These are phyloP conservation scores for Aphaenogaster ashmeadi DNA, from an alignment of 1,140 invertebrate genomes.

Conservation along the genomic window DNA sequence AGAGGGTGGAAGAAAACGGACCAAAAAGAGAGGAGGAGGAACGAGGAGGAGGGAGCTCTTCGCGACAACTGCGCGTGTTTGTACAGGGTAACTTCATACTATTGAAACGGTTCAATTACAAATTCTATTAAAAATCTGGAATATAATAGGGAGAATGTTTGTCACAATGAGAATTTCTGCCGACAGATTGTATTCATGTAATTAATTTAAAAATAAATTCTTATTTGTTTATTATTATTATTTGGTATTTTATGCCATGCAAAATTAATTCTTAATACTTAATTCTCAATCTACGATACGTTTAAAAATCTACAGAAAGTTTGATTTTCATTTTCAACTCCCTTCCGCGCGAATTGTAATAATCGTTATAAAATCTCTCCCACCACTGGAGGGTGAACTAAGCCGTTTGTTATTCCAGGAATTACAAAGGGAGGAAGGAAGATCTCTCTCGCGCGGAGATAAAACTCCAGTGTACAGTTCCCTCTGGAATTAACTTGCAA, in stretches of 20 bases:
- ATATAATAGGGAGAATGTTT: background rate
- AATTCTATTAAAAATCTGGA: background rate
- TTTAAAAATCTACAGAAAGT: background rate
- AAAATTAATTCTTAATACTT: background rate
- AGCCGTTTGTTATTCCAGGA: slow-evolving; percentile 28
- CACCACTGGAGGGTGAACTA: background rate
- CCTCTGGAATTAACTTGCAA: slow-evolving; percentile 18
- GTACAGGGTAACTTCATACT: slow-evolving; percentile 3
- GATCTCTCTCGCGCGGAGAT: background rate
- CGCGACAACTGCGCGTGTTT: slow-evolving; percentile 25
- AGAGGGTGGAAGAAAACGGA: slow-evolving; percentile 21
- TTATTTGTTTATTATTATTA: background rate
- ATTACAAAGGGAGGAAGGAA: slow-evolving; percentile 30
- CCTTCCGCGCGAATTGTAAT: background rate
- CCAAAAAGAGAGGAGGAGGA: background rate
- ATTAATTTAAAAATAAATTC: slow-evolving; percentile 2
- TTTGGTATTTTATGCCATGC: too few species aligned
- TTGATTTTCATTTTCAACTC: background rate
- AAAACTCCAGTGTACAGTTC: background rate
- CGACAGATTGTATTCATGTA: background rate
- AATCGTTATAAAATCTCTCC: background rate
- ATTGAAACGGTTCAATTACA: background rate
- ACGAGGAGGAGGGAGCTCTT: slow-evolving; percentile 42
- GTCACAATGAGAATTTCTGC: background rate
- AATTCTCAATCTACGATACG: background rate